Evolutionary conservation across 2,797 vertebrate species (phyloP).

Genomic region (Cossypha caffra): DNA sequence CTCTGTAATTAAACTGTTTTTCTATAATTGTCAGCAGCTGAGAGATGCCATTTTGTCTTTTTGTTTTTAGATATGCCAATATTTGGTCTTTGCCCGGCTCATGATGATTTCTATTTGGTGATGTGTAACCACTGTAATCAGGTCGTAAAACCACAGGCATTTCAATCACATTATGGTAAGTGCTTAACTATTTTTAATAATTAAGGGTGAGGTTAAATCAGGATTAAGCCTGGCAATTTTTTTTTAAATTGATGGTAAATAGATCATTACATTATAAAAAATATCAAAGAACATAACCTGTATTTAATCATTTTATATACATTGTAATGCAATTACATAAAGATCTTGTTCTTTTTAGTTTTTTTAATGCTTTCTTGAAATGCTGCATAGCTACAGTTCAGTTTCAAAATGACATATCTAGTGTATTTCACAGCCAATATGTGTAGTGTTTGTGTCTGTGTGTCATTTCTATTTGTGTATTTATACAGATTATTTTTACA

Average conservation of each 20-base stretch:
- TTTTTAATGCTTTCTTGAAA: conserved; percentile 16
- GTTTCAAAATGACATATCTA: background rate
- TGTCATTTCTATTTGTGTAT: background rate
- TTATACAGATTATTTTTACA: background rate
- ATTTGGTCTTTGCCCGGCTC: conserved; percentile 98
- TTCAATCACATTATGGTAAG: conserved; percentile 99
- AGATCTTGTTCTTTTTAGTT: background rate
- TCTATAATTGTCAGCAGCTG: conserved; percentile 49
- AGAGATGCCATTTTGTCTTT: conserved; percentile 73
- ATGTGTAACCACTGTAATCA: conserved; percentile 98
- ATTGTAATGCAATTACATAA: background rate
- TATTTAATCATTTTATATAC: conserved; percentile 19
- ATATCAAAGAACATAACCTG: conserved; percentile 33
- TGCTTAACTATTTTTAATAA: conserved; percentile 76
- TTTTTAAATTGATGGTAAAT: conserved; percentile 41
- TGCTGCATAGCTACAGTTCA: background rate
- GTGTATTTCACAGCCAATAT: background rate
- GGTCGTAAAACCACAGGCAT: conserved; percentile 99
- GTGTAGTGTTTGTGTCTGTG: background rate
- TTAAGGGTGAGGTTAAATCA: conserved; percentile 73
- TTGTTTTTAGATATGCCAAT: conserved; percentile 96
- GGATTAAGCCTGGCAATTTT: conserved; percentile 66
- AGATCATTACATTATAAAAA: conserved; percentile 44
- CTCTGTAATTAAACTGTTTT: conserved; percentile 57
- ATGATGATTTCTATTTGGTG: conserved; percentile 99